Percentiles rank a stretch among this genome's conserved stretches.
Evolutionary conservation across 1,140 invertebrate genomes (phyloP).

Genomic region (Drosophila melanogaster): Release_6_plus_ISO1_MT NT_037436.4:12219501-12220000

Average conservation of each 20-base stretch:
- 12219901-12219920: background rate
- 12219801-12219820: too few species aligned
- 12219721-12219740: slow-evolving; percentile 6
- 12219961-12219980: slow-evolving; percentile 92
- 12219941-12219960: slow-evolving; percentile 10
- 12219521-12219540: slow-evolving; percentile 21
- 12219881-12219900: too few species aligned
- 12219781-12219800: too few species aligned
- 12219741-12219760: background rate
- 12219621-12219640: slow-evolving; percentile 3
- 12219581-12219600: slow-evolving; percentile 28
- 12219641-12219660: slow-evolving; percentile 58
- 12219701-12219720: slow-evolving; percentile 1
- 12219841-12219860: too few species aligned
- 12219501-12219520: slow-evolving; percentile 12
- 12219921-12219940: slow-evolving; percentile 1
- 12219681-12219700: slow-evolving; percentile 75
- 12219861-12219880: too few species aligned
- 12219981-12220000: slow-evolving; percentile 97
- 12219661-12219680: slow-evolving; percentile 82
- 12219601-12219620: slow-evolving; percentile 2
- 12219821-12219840: too few species aligned
- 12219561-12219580: slow-evolving; percentile 79
- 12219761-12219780: too few species aligned
- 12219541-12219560: slow-evolving; percentile 70